Evolutionary conservation across 1,140 invertebrate genomes (phyloP).

Genomic region (Bombus cullumanus): DNA sequence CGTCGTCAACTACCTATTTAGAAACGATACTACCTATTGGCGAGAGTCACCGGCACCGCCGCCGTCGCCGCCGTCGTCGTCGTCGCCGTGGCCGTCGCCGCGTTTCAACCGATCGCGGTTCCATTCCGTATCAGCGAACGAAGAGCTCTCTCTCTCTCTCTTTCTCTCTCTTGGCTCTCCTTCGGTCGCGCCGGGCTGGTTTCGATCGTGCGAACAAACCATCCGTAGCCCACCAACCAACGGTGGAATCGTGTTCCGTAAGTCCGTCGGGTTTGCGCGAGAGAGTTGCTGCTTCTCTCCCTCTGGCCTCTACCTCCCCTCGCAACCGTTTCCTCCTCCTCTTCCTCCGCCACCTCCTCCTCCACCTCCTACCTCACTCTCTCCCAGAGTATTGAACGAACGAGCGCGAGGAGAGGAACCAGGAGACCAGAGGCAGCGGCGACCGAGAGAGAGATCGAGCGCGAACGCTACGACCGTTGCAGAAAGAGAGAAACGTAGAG

Average conservation of each 20-base stretch:
- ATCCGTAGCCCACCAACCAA: constrained; percentile 71
- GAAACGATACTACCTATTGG: constrained; percentile 42
- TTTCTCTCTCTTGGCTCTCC: constrained; percentile 48
- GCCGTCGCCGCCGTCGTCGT: neutral
- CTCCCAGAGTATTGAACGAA: constrained; percentile 79
- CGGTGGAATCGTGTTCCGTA: constrained; percentile 70
- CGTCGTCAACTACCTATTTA: constrained; percentile 54
- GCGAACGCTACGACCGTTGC: constrained; percentile 47
- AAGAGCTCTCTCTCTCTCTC: constrained; percentile 18
- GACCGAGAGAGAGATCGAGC: constrained; percentile 57
- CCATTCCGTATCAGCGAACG: constrained; percentile 58
- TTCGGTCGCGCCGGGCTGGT: constrained; percentile 61
- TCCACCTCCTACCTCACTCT: constrained; percentile 66
- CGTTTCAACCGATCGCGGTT: constrained; percentile 59
- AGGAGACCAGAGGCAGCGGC: constrained; percentile 69
- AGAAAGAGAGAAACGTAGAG: constrained; percentile 30
- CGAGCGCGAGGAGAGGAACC: constrained; percentile 70
- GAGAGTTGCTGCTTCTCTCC: constrained; percentile 58
- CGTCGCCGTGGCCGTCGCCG: neutral
- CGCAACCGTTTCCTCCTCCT: constrained; percentile 47
- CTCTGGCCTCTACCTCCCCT: constrained; percentile 52
- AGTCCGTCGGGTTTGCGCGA: constrained; percentile 71
- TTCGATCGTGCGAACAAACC: constrained; percentile 71
- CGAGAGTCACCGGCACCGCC: constrained; percentile 4
- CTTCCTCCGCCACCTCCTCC: constrained; percentile 58